A percentile compares a stretch with the other conserved stretches of the same genome.
phyloP scores from a whole-genome alignment of 2,888 invertebrate genomes.

The Xiphydria camelus region DNA sequence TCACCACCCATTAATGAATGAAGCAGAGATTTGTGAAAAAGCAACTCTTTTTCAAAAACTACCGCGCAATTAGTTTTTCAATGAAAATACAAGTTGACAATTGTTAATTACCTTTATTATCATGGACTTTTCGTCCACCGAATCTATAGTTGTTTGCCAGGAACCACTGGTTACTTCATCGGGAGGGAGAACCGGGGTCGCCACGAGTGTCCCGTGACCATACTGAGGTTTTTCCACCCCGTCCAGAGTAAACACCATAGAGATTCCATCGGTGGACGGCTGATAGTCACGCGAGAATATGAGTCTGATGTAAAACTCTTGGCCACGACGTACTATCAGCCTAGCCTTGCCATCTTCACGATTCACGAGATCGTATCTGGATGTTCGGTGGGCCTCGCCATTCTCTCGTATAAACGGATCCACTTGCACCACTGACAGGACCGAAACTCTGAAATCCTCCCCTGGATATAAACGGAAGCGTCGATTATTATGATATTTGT shows the following conservation, averaged over 20 bases:
- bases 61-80: too few species aligned
- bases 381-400: constrained; percentile 77
- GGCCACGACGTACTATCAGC: constrained; percentile 81
- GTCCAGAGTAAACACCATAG: constrained; percentile 80
- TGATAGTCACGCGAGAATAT: constrained; percentile 76
- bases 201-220: constrained; percentile 78
- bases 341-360: constrained; percentile 62
- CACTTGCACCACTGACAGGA: constrained; percentile 72
- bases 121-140: constrained; percentile 66
- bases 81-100: neutral
- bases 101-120: constrained; percentile 60
- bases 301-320: constrained; percentile 75
- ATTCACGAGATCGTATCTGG: constrained; percentile 75
- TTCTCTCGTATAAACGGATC: constrained; percentile 76
- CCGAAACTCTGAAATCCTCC: constrained; percentile 51
- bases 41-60: too few species aligned
- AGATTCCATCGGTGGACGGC: constrained; percentile 74
- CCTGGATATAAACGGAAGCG: constrained; percentile 33
- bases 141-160: constrained; percentile 77
- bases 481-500: neutral
- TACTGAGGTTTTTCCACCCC: constrained; percentile 79
- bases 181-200: constrained; percentile 71
- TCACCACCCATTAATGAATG: too few species aligned
- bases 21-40: too few species aligned
- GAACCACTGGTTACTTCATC: constrained; percentile 65